A percentile compares a stretch with the other conserved stretches of the same genome.
Evolutionary conservation across 2,113 vertebrate species (phyloP).

Genomic region (Brachyhypopomus gauderio): DNA sequence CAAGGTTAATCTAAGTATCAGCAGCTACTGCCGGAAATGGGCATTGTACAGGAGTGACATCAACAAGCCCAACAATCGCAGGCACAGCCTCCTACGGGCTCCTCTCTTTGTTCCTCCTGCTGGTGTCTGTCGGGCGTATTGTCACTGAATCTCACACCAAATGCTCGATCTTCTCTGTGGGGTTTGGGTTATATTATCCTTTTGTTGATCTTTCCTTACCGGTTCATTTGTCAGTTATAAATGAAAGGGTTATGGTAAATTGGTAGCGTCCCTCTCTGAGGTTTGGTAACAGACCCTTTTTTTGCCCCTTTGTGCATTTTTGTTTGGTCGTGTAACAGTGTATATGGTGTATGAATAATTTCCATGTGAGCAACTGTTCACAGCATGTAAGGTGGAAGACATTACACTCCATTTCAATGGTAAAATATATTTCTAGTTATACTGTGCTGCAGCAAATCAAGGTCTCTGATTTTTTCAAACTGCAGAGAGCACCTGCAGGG

Average conservation of each 20-base stretch:
- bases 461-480: not conserved
- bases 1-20: constrained; percentile 55
- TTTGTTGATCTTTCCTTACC: not conserved
- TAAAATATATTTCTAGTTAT: not conserved
- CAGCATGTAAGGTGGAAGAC: not conserved
- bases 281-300: too few relatives aligned
- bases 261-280: not conserved
- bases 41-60: constrained; percentile 42
- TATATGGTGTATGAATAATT: too few relatives aligned
- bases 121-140: constrained; percentile 7
- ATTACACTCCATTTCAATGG: not conserved
- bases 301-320: not conserved
- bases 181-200: not conserved
- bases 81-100: constrained; percentile 3
- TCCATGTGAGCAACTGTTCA: too few relatives aligned
- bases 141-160: not conserved
- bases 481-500: not conserved
- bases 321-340: too few relatives aligned
- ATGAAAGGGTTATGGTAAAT: not conserved
- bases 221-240: constrained; percentile 2
- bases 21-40: constrained; percentile 37
- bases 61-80: constrained; percentile 37
- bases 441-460: not conserved
- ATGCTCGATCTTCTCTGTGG: constrained; percentile 9
- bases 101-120: constrained; percentile 3